These are phyloP conservation scores for Liparis tanakae DNA, from an alignment of 2,797 vertebrate genomes.

Conservation along the genomic window DNA sequence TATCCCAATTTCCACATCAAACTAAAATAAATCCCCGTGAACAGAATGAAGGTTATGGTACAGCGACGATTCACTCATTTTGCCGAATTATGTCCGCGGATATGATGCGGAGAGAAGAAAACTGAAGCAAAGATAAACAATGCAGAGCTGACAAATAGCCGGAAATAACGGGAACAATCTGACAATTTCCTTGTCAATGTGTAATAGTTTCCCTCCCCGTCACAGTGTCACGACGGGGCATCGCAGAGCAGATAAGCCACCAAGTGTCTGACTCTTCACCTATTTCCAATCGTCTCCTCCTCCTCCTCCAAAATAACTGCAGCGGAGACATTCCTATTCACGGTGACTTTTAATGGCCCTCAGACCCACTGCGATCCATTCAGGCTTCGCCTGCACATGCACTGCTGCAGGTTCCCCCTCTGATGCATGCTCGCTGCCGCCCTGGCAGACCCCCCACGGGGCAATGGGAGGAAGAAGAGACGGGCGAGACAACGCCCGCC, in stretches of 20 bases:
- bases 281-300: conserved; percentile 25
- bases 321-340: conserved; percentile 48
- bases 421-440: conserved; percentile 36
- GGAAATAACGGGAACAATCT: conserved; percentile 33
- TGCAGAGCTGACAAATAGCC: background rate
- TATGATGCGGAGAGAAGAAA: background rate
- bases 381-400: conserved; percentile 36
- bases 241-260: conserved; percentile 28
- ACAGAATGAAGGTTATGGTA: background rate
- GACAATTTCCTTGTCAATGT: conserved; percentile 56
- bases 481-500: background rate
- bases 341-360: conserved; percentile 64
- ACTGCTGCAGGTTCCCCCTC: conserved; percentile 38
- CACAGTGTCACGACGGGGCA: background rate
- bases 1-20: background rate
- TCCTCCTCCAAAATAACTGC: conserved; percentile 31
- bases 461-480: conserved; percentile 36
- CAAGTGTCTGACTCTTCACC: conserved; percentile 44
- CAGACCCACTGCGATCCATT: conserved; percentile 50
- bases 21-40: background rate
- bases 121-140: background rate
- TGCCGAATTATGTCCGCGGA: background rate
- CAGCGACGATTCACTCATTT: background rate
- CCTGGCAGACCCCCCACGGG: conserved; percentile 47
- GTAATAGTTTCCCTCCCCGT: conserved; percentile 36